These are phyloP conservation scores for Anthopleura xanthogrammica DNA, from an alignment of 92 coral and sea anemone species.

Conservation along the genomic window DNA sequence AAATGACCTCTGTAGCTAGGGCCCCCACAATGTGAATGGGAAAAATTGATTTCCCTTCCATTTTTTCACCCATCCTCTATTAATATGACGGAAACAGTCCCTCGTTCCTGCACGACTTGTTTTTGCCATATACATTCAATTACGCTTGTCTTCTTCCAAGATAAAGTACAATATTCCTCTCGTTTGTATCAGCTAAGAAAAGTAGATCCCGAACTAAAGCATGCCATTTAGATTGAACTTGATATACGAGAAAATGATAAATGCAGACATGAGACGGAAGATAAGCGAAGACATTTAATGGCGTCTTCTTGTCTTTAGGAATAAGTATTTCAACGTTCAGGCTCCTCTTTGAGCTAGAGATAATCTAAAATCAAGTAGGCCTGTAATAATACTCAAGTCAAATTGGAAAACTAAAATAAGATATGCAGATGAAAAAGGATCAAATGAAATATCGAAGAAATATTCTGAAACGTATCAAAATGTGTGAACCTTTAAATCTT, in stretches of 20 bases:
- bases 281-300: not conserved
- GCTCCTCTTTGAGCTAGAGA: not conserved
- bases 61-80: not conserved
- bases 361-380: not conserved
- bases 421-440: not conserved
- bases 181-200: not conserved
- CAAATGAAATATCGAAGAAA: not conserved
- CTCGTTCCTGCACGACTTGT: not conserved
- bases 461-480: not conserved
- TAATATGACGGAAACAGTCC: too few relatives aligned
- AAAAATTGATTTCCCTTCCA: too few relatives aligned
- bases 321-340: not conserved
- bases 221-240: not conserved
- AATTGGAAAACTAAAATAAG: not conserved
- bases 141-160: not conserved
- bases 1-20: too few relatives aligned
- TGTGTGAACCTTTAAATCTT: not conserved
- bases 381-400: not conserved
- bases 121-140: not conserved
- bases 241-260: not conserved
- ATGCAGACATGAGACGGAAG: not conserved
- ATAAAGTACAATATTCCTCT: not conserved
- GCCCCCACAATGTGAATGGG: too few relatives aligned
- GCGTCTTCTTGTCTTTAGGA: constrained; percentile 5
- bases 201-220: not conserved